A percentile compares a stretch with the other conserved stretches of the same genome.
These are phyloP conservation scores for Alethe castanea DNA, from an alignment of 2,113 vertebrate genomes.

Conservation along the genomic window DNA sequence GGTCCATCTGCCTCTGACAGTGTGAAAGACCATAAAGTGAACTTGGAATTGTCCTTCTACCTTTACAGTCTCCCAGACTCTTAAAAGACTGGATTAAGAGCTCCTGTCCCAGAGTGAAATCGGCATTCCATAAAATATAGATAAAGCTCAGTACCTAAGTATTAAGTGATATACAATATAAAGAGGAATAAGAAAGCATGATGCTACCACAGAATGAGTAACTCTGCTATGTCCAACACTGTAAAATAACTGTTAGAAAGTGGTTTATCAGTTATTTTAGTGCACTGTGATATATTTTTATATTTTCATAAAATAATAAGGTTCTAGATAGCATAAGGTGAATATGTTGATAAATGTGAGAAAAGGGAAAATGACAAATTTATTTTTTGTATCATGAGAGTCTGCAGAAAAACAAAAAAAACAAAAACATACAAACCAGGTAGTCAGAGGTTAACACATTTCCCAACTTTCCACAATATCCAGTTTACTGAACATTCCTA, in stretches of 20 bases:
- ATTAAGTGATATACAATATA: neutral
- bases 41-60: neutral
- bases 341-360: rapidly evolving
- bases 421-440: neutral
- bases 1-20: neutral
- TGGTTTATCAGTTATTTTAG: neutral
- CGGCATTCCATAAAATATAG: neutral
- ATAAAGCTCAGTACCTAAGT: neutral
- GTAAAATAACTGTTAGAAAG: neutral
- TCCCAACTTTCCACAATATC: neutral
- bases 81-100: neutral
- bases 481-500: neutral
- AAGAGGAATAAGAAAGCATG: neutral
- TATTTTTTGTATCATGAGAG: neutral
- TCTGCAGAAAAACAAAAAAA: neutral
- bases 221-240: neutral
- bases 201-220: neutral
- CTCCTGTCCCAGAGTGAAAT: neutral
- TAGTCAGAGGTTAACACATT: neutral
- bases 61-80: neutral
- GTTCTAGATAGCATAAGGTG: neutral
- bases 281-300: neutral
- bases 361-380: neutral
- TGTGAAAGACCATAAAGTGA: neutral
- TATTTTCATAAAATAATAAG: neutral